phyloP scores from a whole-genome alignment of 1,140 invertebrate genomes.

The Bombus waltoni region DNA sequence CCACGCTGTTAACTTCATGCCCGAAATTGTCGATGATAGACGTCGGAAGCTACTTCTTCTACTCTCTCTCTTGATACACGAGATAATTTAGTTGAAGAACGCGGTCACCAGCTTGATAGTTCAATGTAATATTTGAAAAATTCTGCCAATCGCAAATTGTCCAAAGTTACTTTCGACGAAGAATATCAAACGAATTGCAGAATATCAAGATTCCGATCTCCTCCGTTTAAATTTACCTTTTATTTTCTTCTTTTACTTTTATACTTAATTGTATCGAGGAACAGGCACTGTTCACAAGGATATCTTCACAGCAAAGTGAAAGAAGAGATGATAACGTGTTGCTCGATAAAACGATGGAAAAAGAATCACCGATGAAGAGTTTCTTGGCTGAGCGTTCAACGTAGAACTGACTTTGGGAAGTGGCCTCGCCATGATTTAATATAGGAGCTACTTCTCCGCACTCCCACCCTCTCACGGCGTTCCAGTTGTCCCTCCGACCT shows the following conservation, averaged over 20 bases:
- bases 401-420: slow-evolving; percentile 77
- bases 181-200: too few relatives aligned
- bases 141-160: not conserved
- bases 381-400: slow-evolving; percentile 69
- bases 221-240: slow-evolving; percentile 26
- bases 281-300: not conserved
- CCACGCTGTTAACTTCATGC: slow-evolving; percentile 74
- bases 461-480: slow-evolving; percentile 75
- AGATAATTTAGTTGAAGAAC: slow-evolving; percentile 2
- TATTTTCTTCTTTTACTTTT: not conserved
- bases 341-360: slow-evolving; percentile 8
- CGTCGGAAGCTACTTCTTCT: not conserved
- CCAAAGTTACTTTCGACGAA: not conserved
- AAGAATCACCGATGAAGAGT: not conserved
- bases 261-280: not conserved
- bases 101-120: not conserved
- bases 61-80: too few relatives aligned
- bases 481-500: slow-evolving; percentile 68
- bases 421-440: slow-evolving; percentile 80
- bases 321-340: not conserved
- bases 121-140: slow-evolving; percentile 21
- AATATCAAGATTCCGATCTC: not conserved
- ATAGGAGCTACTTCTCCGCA: slow-evolving; percentile 71
- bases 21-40: slow-evolving; percentile 23
- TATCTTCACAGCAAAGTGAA: not conserved